Evolutionary conservation across 2,797 vertebrate genomes (phyloP), one percentile per base, ranked within the genome.

Genomic region (Eulemur albifrons): DNA sequence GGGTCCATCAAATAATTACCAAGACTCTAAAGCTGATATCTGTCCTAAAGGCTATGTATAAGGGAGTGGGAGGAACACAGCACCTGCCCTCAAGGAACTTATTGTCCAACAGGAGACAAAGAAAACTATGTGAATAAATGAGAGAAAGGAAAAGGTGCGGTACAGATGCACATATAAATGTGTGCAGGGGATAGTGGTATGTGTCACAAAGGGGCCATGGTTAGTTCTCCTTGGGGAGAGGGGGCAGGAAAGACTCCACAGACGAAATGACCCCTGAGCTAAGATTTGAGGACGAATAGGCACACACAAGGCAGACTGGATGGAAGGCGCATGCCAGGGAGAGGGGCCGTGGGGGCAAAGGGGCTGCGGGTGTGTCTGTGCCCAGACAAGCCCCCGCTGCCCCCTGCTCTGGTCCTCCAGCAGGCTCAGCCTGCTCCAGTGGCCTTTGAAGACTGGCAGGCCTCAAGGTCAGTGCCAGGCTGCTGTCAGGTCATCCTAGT

Each of bases 331-430:
- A 2, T 23, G 3, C 25, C 32, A 12, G 1, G n/a, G 9, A 59
- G 57, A 32, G 0, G 2, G 7, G 6, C 1, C 0, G 0, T 4
- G 0, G 43, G 5, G 23, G 50, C 54, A 10, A 57, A 8, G 5
- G 3, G 8, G 38, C 12, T 8, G 7, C 12, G 0, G 1, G 5
- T 4, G 14, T 20, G 23, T 88, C 38, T 2, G 1, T 32, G 59
- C 20, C 35, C 30, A 17, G 2, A 27, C 2, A 17, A 18, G 14
- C 2, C 18, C 45, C 40, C 45, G 27, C 50, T 30, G 1, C 21
- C 5, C 23, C 7, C 1, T 9, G 27, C 30, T 5, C 7, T 0
- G 23, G 21, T 11, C 43, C 73, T 76, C 73, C 13, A 12, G 4
- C 38, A 73, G 57, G 38, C 25, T n/a, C 32, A 3, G 4, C 2